Evolutionary conservation across 2,888 invertebrate genomes (phyloP), one percentile per base, ranked within the genome.

Genomic region (Gnatocerus cornutus): DNA sequence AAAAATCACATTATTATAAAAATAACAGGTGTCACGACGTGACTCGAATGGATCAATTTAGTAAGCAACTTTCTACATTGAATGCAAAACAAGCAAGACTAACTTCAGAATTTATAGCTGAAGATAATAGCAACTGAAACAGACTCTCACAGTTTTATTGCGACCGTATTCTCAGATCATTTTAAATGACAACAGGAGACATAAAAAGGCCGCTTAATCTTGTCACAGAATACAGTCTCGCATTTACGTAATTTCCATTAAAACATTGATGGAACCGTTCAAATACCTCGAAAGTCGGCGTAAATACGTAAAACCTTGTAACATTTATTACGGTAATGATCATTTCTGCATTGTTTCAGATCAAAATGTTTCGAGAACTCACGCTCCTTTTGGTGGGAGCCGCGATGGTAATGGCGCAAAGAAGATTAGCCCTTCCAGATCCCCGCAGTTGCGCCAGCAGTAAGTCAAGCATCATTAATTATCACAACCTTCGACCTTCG

Each of bases 391-490:
- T 91, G 77, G 84, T 93, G 77, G 91, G 90, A 81, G 88, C 89
- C 73, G 87, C 88, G 50, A 86, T 90, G 79, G 89, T 90, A 56
- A 87, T 91, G 81, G 95, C 94, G 68, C 95, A 96, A 85, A 90
- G 95, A 79, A 90, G 95, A 74, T 88, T 96, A 72, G 95, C 95
- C 27, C 87, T 96, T 75, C 96, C 96, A 61, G 95, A 96, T 86
- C 94, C 95, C 41, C 90, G 93, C 83, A 95, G 95, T 86, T 96
- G 96, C 85, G 90, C 93, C 69, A 96, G 94, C 85, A 90, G 96
- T 95, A 88, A 90, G 94, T 91, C 55, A 12, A 16, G 9, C 9
- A 14, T 10, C 1, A 43, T 13, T 9, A 43, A 14, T 12, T 37
- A 6, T 37, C 37, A 37, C 8, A 2, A 37, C 5, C 8, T 30